Evolutionary conservation across 2,888 invertebrate species (phyloP), one percentile per base, ranked within the genome.

Genomic region (Drosophila bunnanda): DNA sequence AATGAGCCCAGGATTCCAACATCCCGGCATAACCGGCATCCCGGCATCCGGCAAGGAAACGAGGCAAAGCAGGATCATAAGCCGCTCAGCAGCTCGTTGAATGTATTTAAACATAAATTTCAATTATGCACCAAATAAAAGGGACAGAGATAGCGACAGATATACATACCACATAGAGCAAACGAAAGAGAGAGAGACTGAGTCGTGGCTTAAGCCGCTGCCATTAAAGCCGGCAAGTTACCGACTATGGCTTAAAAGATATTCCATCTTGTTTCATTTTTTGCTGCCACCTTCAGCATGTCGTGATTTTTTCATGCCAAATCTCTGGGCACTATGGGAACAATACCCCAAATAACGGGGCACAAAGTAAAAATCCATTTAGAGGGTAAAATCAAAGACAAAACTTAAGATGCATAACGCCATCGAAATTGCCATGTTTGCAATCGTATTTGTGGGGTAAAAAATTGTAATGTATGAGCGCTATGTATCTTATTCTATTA

Each of bases 61-160:
- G 41, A 39, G 48, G 44, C 61, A 72, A 58, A 41, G 73, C 38
- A 60, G 82, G 67, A 79, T 81, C 81, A 76, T 81, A 79, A 79
- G 82, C 79, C 79, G 79, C 82, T 79, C 82, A 76, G 76, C 74
- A 71, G 81, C 70, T 74, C 76, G 76, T 78, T 76, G 70, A 74
- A 77, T 77, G 73, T 75, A 81, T 83, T 79, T 81, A 79, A 74
- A 69, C 77, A 83, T 81, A 81, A 83, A 83, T 83, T 82, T 83
- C 84, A 82, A 82, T 82, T 82, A 83, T 83, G 79, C 77, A 75
- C 84, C 44, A 74, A 75, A 79, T 66, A 71, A 78, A 78, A 64
- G 61, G 32, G 66, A 46, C 60, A 34, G 41, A 64, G 62, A 48
- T 48, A 25, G 50, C 15, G 39, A 58, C 44, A 52, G 43, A 55